Evolutionary conservation across 2,797 vertebrate genomes (phyloP), one percentile per base, ranked within the genome.

Genomic region (Oreochromis grahami): DNA sequence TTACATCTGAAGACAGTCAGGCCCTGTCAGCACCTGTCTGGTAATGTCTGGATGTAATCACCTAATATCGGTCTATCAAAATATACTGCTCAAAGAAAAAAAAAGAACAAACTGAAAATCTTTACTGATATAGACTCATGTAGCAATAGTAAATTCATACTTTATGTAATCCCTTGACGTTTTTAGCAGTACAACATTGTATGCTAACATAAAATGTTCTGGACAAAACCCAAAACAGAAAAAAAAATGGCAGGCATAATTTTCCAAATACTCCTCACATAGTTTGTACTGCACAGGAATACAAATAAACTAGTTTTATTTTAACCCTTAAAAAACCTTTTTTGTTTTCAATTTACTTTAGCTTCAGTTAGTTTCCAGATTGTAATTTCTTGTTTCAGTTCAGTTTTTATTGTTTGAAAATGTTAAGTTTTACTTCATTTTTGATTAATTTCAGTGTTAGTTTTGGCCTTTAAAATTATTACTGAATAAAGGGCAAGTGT

Each of bases 11-110:
- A 80, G 86, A 90, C 87, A 84, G 56, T 53, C 38, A 85, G 79
- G 77, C 51, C 74, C 36, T 83, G 89, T 92, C 88, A 92, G 87
- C 83, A 78, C 56, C 53, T 15, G n/a, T 80, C 74, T 52, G 83
- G 82, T 88, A 88, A 90, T 55, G 43, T 81, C 19, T 76, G 38
- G 41, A 48, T 48, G 41, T 72, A 48, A 72, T 48, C 68, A 48
- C 15, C 9, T 29, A 72, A 48, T 72, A 72, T 29, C 17, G 14
- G 5, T 70, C 65, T 45, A 45, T 45, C 65, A 70, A 70, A 70
- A 70, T 68, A 68, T 24, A 43, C 36, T 68, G 38, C 36, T 68
- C n/a, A 43, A 43, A 14, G 21, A 24, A 24, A 24, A 9, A 14
- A 9, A 1, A 14, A 14, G 4, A 24, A 68, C 5, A 68, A 68